A percentile compares a stretch with the other conserved stretches of the same genome.
These are phyloP conservation scores for Ostrea edulis DNA, from an alignment of 1,140 invertebrate genomes.

Conservation along the genomic window DNA sequence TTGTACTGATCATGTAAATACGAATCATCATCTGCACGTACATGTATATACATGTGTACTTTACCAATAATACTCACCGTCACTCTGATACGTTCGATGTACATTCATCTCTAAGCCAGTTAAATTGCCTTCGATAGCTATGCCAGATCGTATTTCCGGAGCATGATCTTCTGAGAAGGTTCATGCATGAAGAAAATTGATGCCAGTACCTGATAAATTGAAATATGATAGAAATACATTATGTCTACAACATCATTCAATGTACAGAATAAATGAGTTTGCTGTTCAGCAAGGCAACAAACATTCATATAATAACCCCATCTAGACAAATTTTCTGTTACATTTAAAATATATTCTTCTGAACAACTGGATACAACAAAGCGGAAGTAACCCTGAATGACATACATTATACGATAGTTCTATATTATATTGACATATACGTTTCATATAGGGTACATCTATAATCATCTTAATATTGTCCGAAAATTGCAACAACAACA, in stretches of 20 bases:
- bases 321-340: background rate
- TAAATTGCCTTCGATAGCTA: background rate
- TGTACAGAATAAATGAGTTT: no score
- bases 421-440: no score
- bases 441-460: no score
- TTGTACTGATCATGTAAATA: background rate
- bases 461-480: no score
- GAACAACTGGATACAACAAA: background rate
- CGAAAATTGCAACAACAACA: no score
- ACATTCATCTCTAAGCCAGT: background rate
- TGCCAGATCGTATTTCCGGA: background rate
- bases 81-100: background rate
- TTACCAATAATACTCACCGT: background rate
- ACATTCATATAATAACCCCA: background rate
- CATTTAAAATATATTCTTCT: background rate
- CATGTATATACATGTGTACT: background rate
- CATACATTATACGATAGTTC: no score
- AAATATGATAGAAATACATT: background rate
- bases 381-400: background rate
- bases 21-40: background rate
- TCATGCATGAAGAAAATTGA: background rate
- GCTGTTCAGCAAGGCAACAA: no score
- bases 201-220: background rate
- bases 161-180: background rate
- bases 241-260: background rate